These are phyloP conservation scores for Eristalis arbustorum DNA, from an alignment of 2,888 invertebrate species.

Conservation along the genomic window DNA sequence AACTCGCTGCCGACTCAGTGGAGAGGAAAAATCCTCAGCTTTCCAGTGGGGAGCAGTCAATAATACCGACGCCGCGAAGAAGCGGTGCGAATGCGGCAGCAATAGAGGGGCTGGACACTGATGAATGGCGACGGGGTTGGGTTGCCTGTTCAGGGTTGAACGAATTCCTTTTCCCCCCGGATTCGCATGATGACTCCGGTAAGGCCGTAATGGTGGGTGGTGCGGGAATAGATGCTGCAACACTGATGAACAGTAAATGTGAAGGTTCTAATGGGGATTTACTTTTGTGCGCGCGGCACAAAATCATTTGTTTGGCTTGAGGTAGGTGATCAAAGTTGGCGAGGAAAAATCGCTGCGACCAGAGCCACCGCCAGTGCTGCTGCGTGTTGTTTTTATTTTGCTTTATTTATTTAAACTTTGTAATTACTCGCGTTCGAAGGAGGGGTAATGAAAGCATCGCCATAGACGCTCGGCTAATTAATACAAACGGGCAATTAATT, in stretches of 20 bases:
- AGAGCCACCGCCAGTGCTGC: background rate
- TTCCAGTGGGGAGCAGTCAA: conserved; percentile 47
- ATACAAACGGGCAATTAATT: conserved; percentile 57
- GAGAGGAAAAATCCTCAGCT: conserved; percentile 31
- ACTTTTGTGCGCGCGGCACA: conserved; percentile 6
- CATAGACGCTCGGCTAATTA: conserved; percentile 48
- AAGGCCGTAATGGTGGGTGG: conserved; percentile 33
- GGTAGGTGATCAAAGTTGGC: background rate
- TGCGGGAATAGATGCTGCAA: background rate
- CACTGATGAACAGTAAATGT: background rate
- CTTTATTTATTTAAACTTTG: background rate
- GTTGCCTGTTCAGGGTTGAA: background rate
- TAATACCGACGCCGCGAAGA: conserved; percentile 44
- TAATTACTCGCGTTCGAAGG: conserved; percentile 33
- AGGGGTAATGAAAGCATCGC: background rate
- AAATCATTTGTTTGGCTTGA: conserved; percentile 38
- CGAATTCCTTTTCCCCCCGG: background rate
- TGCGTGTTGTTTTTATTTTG: background rate
- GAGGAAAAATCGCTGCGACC: background rate
- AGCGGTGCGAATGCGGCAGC: conserved; percentile 13
- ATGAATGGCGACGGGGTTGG: background rate
- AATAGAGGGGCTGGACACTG: background rate
- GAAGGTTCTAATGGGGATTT: conserved; percentile 35
- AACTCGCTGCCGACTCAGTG: background rate
- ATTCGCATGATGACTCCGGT: conserved; percentile 47